These are phyloP conservation scores for Toxostoma redivivum DNA, from an alignment of 2,113 vertebrate species.

Conservation along the genomic window DNA sequence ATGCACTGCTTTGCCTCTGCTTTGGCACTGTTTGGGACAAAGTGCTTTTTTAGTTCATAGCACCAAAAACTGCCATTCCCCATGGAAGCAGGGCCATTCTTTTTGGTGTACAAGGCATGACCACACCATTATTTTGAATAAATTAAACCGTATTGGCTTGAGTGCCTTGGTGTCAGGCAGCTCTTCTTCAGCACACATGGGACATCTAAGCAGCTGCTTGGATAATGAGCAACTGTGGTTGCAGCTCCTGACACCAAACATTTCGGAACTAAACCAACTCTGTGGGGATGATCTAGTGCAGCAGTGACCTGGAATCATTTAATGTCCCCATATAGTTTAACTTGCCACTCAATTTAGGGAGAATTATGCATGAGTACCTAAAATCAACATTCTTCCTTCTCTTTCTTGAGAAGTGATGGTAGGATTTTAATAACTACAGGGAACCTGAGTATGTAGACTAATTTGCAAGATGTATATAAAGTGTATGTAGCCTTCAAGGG, in stretches of 20 bases:
- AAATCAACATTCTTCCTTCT: not conserved
- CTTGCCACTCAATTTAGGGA: not conserved
- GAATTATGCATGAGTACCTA: not conserved
- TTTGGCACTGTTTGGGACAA: not conserved
- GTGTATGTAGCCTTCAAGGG: not conserved
- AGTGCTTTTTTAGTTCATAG: not conserved
- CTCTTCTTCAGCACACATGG: rapidly evolving
- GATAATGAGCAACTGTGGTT: not conserved
- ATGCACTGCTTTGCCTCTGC: rapidly evolving
- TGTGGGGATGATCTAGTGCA: not conserved
- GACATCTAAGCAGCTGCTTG: not conserved
- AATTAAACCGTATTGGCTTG: not conserved
- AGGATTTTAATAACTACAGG: not conserved
- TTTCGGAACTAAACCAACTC: not conserved
- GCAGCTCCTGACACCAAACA: not conserved
- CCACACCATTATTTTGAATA: not conserved
- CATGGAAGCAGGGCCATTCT: not conserved
- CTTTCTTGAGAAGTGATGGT: not conserved
- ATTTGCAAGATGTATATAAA: not conserved
- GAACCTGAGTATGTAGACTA: not conserved
- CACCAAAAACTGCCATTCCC: not conserved
- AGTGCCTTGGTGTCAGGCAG: not conserved
- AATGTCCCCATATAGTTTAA: not conserved
- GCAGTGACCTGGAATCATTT: not conserved
- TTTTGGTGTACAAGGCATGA: not conserved